phyloP scores from a whole-genome alignment of 2,888 invertebrate genomes.

The Netelia inedita region DNA sequence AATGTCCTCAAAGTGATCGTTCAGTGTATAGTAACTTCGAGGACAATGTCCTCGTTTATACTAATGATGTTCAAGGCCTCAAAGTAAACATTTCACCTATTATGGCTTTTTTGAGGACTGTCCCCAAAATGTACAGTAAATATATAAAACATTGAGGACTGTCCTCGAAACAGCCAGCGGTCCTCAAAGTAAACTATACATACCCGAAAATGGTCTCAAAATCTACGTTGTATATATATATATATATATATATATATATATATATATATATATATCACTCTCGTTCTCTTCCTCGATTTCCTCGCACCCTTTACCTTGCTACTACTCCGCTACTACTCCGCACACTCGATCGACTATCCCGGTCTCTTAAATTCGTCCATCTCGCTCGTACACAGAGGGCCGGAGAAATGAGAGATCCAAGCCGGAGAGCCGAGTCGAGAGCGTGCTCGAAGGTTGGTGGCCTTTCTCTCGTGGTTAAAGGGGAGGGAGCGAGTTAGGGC shows the following conservation, averaged over 20 bases:
- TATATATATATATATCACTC: slow-evolving; percentile 1
- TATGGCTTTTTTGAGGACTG: not conserved
- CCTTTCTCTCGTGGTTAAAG: slow-evolving; percentile 48
- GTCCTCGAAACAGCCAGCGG: not conserved
- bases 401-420: slow-evolving; percentile 4
- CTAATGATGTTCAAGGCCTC: not conserved
- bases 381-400: slow-evolving; percentile 27
- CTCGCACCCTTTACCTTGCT: slow-evolving; percentile 27
- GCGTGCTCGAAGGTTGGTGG: slow-evolving; percentile 52
- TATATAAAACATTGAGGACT: not conserved
- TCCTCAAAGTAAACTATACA: not conserved
- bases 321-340: not conserved
- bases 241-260: not conserved
- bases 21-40: not conserved
- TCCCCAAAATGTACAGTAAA: not conserved
- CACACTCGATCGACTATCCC: slow-evolving; percentile 29
- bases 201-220: too few relatives aligned
- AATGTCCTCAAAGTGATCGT: slow-evolving; percentile 2
- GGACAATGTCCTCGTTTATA: slow-evolving; percentile 1
- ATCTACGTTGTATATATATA: too few relatives aligned
- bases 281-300: slow-evolving; percentile 48
- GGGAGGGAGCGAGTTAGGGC: slow-evolving; percentile 19
- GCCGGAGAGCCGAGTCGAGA: not conserved
- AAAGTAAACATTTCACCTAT: too few relatives aligned
- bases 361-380: slow-evolving; percentile 40